Base-by-base conservation (phyloP, 1,140 invertebrate genomes). In the Cydia fagiglandana region DNA sequence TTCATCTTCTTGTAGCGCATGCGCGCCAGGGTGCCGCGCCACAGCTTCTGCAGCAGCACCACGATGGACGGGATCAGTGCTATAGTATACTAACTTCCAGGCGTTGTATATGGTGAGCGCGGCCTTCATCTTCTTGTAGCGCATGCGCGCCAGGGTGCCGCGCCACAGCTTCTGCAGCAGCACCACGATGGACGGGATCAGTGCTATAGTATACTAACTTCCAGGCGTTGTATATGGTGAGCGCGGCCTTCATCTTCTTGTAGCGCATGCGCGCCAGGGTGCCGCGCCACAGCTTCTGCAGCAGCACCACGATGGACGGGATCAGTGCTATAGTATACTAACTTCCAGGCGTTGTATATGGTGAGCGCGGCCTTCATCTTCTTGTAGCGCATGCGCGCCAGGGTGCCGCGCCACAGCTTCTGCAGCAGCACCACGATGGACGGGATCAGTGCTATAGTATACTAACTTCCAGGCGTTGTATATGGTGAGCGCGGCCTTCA, bases 281-380 rank as follows among this genome's bases (percentile, higher is more conserved):
- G 74, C 98, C 98, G 80, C 98, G 94, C 95, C 97, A 98, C 90
- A 97, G 96, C 93, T 99, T 99, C 94, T 99, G 98, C 75, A 99
- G 93, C 78, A 99, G 94, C 10, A 97, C 95, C 38, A 98, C 97
- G 81, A 99, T 98, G 56, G 96, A 95, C 0, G 98, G 98, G 68
- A n/a, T 34, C 30, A 30, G 30, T 30, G 30, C 30, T 3, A 30
- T 30, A 30, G 30, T n/a, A 74, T 45, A 87, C 88, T 84, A 7
- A 93, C 93, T 88, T 94, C 93, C 98, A 99, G n/a, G 96, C 94
- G 53, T 95, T 93, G 90, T 97, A 96, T 82, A 99, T 99, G 47
- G 93, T 84, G 64, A 97, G 91, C 0, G 97, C 96, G 0, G 99
- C 98, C 88, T 96, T 95, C 95, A 99, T 96, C 88, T 96, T 96